Conservation (phyloP, 2,888 invertebrate species). For the Dynastes tityus region DNA sequence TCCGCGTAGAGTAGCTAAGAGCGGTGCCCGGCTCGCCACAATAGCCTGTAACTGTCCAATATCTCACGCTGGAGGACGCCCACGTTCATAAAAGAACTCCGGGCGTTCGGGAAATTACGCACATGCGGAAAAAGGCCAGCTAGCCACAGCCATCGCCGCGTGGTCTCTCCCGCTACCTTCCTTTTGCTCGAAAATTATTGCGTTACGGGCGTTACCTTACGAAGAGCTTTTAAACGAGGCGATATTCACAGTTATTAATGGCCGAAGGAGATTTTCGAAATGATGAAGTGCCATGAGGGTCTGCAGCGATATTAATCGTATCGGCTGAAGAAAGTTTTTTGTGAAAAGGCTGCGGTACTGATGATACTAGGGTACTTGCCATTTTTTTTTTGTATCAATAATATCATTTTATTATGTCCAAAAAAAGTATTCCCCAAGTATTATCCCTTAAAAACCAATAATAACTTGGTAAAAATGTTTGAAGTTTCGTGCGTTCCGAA, state of each 20-base stretch:
- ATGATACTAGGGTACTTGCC: no score
- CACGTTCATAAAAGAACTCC: slow-evolving; percentile 42
- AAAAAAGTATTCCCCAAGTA: no score
- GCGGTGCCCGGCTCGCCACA: slow-evolving; percentile 28
- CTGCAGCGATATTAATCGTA: background rate
- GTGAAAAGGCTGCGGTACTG: no score
- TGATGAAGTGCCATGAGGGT: background rate
- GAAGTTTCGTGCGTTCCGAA: no score
- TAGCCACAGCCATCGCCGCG: slow-evolving; percentile 2
- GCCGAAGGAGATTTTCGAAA: slow-evolving; percentile 5
- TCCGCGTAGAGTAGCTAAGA: slow-evolving; percentile 40
- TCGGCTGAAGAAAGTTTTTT: background rate
- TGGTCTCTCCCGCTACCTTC: background rate
- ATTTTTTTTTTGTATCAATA: no score
- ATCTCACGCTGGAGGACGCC: slow-evolving; percentile 43
- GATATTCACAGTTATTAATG: slow-evolving; percentile 16
- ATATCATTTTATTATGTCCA: no score
- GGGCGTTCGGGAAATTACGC: slow-evolving; percentile 38
- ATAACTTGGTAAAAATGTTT: no score
- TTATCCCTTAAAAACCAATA: no score
- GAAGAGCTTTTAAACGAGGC: slow-evolving; percentile 10
- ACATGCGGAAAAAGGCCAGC: slow-evolving; percentile 12
- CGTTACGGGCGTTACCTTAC: background rate
- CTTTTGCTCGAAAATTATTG: slow-evolving; percentile 18
- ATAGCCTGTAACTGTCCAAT: slow-evolving; percentile 45